These are phyloP conservation scores for Brenthis hecate DNA, from an alignment of 2,888 invertebrate species.

Conservation along the genomic window DNA sequence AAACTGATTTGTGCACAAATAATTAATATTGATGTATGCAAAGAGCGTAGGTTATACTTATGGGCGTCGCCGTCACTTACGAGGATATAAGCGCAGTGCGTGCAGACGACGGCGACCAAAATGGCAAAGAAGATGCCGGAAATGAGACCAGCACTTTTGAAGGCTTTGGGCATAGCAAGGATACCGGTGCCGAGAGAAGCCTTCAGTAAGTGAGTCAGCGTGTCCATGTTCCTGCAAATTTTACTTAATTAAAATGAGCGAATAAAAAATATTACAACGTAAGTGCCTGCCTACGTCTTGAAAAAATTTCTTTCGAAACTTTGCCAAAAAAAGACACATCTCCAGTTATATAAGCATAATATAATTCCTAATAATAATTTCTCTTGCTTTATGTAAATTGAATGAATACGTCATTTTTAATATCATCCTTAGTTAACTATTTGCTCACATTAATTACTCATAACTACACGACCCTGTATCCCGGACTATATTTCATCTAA, in stretches of 20 bases:
- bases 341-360: background rate
- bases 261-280: constrained; percentile 5
- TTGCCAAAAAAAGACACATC: background rate
- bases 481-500: constrained; percentile 6
- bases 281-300: too few species aligned
- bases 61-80: constrained; percentile 55
- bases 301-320: too few species aligned
- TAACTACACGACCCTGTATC: background rate
- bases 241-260: background rate
- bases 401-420: constrained; percentile 1
- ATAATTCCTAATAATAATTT: too few species aligned
- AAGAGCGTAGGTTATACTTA: background rate
- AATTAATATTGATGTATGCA: constrained; percentile 11
- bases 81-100: constrained; percentile 96
- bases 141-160: constrained; percentile 92
- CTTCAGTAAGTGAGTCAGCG: constrained; percentile 96
- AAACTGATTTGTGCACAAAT: background rate
- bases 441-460: constrained; percentile 11
- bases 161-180: constrained; percentile 96
- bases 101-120: constrained; percentile 93
- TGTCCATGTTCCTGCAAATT: constrained; percentile 89
- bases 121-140: constrained; percentile 92
- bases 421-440: constrained; percentile 1
- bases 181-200: constrained; percentile 98
- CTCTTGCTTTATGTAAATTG: background rate